phyloP scores from a whole-genome alignment of 2,797 vertebrate species.

The Philypnodon macrostomus region DNA sequence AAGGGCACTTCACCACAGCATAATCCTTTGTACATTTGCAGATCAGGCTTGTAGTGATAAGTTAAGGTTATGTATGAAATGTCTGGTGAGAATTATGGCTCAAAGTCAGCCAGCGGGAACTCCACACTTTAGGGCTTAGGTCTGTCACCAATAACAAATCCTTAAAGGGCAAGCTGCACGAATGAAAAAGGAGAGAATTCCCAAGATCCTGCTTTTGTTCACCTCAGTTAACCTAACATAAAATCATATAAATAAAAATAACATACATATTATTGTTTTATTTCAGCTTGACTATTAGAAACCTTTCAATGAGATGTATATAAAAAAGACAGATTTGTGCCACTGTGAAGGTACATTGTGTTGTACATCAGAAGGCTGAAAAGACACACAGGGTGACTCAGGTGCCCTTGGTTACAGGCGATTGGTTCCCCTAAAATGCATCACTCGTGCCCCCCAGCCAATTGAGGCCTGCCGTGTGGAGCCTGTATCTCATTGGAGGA shows the following conservation, averaged over 20 bases:
- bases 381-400: slow-evolving; percentile 65
- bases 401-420: slow-evolving; percentile 60
- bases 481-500: slow-evolving; percentile 72
- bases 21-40: slow-evolving; percentile 69
- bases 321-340: slow-evolving; percentile 6
- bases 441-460: slow-evolving; percentile 74
- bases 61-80: slow-evolving; percentile 69
- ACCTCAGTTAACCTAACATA: slow-evolving; percentile 61
- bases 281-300: too few relatives aligned
- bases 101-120: slow-evolving; percentile 58
- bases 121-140: slow-evolving; percentile 64
- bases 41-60: slow-evolving; percentile 71
- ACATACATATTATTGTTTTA: slow-evolving; percentile 6
- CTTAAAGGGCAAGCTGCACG: slow-evolving; percentile 58
- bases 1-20: slow-evolving; percentile 47
- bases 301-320: neutral
- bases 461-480: slow-evolving; percentile 78
- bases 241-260: slow-evolving; percentile 14
- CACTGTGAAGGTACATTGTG: slow-evolving; percentile 11
- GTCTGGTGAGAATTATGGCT: slow-evolving; percentile 61
- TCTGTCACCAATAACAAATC: slow-evolving; percentile 63
- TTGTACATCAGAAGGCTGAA: slow-evolving; percentile 50
- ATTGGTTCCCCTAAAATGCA: slow-evolving; percentile 74
- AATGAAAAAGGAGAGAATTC: slow-evolving; percentile 39
- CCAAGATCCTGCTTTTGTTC: slow-evolving; percentile 51